Evolutionary conservation across 2,113 vertebrate species (phyloP), one percentile per base, ranked within the genome.

Genomic region (Maccullochella peelii): DNA sequence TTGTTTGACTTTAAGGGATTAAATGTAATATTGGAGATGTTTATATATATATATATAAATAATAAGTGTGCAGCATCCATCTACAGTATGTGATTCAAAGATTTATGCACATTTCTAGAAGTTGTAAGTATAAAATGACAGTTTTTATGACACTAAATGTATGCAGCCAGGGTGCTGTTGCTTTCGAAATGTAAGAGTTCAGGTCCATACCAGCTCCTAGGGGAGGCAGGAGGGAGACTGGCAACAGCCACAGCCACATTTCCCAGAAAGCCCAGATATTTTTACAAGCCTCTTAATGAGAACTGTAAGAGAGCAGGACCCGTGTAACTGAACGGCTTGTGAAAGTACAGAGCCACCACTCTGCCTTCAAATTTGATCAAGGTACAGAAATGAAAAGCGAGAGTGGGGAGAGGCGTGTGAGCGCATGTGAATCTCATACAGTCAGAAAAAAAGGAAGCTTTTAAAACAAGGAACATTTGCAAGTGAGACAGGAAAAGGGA

Each of bases 281-380:
- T 93, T 94, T 92, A 93, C 88, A 82, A 92, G 92, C 44, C 83
- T 87, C 78, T 72, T 93, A 94, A 93, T 94, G 88, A 91, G 92
- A 88, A 80, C 77, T 69, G 83, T 21, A 44, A 65, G 74, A 69
- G 72, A 80, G 84, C 68, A 58, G 42, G 74, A 67, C 77, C 61
- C 33, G 58, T 82, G 71, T 49, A 84, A 84, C 58, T 4, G 44
- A 71, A 77, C 20, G 10, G 73, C 83, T 80, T 73, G 86, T 83
- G 84, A 73, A 86, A 82, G 69, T 63, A 69, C 85, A 49, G 83
- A 80, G 88, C 72, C 87, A 25, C 78, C 80, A 73, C 72, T 85
- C 65, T 80, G 77, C 65, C 79, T 80, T 92, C 78, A 86, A 72
- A 87, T 87, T 67, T 82, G 74, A 91, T 86, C 80, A 80, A 88